Percentiles rank a stretch among this genome's conserved stretches.
Evolutionary conservation across 2,113 vertebrate species (phyloP).

Genomic region (Clarias gariepinus): DNA sequence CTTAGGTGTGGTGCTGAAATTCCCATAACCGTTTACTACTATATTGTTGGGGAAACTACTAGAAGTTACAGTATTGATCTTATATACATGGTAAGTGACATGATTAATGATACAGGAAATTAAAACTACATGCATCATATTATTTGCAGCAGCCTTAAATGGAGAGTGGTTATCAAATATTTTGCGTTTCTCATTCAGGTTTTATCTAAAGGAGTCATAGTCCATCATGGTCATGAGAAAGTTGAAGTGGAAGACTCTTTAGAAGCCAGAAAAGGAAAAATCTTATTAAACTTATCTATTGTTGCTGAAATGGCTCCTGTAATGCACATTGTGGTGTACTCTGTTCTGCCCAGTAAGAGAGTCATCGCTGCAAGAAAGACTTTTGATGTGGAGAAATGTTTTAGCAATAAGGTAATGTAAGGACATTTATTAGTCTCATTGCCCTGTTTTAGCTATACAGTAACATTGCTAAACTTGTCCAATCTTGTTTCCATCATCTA

Average conservation of each 20-base stretch:
- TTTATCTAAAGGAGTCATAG: constrained; percentile 72
- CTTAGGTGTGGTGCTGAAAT: constrained; percentile 57
- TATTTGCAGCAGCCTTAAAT: not conserved
- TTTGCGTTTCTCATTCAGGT: constrained; percentile 64
- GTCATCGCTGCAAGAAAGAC: constrained; percentile 74
- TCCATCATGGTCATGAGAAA: constrained; percentile 62
- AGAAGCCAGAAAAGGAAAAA: constrained; percentile 63
- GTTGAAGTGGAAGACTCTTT: constrained; percentile 58
- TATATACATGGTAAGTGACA: constrained; percentile 65
- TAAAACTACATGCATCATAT: not conserved
- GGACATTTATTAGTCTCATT: not conserved
- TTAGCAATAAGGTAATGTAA: constrained; percentile 77
- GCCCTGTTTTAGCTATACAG: not conserved
- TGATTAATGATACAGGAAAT: not conserved
- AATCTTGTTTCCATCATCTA: not conserved
- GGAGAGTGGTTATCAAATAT: not conserved
- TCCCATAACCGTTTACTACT: constrained; percentile 58
- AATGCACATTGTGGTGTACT: constrained; percentile 72
- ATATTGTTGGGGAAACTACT: constrained; percentile 58
- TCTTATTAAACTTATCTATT: constrained; percentile 71
- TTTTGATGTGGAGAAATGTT: constrained; percentile 77
- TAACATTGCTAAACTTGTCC: not conserved
- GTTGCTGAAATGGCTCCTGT: constrained; percentile 69
- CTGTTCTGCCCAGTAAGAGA: constrained; percentile 72
- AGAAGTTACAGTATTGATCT: constrained; percentile 50